phyloP scores from a whole-genome alignment of 2,797 vertebrate species.

The Psittacula derbiana region DNA sequence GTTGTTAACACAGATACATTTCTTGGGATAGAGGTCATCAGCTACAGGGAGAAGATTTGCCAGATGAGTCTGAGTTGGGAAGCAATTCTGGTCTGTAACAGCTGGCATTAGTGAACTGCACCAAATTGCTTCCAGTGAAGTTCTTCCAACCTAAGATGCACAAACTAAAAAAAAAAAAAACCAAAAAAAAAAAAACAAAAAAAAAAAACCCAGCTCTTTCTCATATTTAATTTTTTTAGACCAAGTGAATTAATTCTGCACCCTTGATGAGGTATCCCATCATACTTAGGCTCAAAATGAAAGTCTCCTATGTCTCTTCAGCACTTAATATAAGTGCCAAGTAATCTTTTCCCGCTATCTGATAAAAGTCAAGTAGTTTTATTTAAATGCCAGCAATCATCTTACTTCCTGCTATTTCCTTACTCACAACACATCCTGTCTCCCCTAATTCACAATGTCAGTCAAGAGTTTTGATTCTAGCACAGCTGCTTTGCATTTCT shows the following conservation, averaged over 20 bases:
- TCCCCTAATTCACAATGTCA: not conserved
- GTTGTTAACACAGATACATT: not conserved
- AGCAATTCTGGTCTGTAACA: not conserved
- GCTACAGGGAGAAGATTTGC: not conserved
- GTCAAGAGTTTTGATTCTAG: not conserved
- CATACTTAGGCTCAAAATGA: not conserved
- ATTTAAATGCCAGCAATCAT: slow-evolving; percentile 57
- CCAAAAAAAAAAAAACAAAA: not conserved
- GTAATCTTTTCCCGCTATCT: slow-evolving; percentile 33
- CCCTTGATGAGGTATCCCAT: not conserved
- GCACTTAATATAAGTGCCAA: slow-evolving; percentile 42
- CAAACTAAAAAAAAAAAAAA: not conserved
- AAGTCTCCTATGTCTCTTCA: slow-evolving; percentile 36
- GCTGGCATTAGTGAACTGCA: not conserved
- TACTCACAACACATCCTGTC: not conserved
- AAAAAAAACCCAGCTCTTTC: not conserved
- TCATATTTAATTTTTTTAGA: not conserved
- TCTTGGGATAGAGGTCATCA: not conserved
- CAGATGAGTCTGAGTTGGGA: not conserved
- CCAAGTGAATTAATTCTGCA: not conserved
- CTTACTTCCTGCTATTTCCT: slow-evolving; percentile 12
- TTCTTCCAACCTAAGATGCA: not conserved
- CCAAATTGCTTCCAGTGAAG: not conserved
- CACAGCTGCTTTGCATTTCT: not conserved
- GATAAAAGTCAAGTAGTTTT: slow-evolving; percentile 60